Evolutionary conservation across 2,113 vertebrate genomes (phyloP).

Genomic region (Sylvilagus bachmani): DNA sequence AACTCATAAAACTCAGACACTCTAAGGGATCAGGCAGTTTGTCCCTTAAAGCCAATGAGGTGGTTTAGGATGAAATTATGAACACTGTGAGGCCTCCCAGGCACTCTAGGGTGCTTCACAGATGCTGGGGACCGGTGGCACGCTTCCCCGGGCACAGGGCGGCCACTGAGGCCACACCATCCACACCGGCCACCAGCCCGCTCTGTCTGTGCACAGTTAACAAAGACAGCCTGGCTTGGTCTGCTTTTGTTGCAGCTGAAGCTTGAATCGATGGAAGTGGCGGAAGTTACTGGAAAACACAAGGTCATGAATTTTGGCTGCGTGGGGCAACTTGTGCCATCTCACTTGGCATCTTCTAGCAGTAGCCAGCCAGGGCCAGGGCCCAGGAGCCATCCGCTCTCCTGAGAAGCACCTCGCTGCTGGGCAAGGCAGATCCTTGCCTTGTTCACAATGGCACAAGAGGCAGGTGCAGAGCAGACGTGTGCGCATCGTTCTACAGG

Average conservation of each 20-base stretch:
- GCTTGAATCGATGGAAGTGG: background rate
- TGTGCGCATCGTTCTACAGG: too few relatives aligned
- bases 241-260: background rate
- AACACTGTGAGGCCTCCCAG: background rate
- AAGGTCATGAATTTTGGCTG: background rate
- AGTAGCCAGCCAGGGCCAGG: background rate
- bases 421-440: background rate
- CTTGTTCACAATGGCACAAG: background rate
- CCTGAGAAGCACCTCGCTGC: background rate
- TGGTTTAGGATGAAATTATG: background rate
- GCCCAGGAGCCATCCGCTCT: background rate
- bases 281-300: background rate
- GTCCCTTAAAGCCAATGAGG: background rate
- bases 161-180: too few relatives aligned
- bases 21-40: constrained; percentile 11
- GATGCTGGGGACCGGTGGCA: background rate
- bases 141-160: too few relatives aligned
- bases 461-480: background rate
- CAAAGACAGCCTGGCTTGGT: background rate
- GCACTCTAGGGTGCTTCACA: background rate
- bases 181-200: background rate
- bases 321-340: background rate
- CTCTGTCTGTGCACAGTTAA: background rate
- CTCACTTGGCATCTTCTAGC: background rate
- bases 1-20: background rate